Conservation (phyloP, 1,140 invertebrate genomes). For the Drosophila orosa region DNA sequence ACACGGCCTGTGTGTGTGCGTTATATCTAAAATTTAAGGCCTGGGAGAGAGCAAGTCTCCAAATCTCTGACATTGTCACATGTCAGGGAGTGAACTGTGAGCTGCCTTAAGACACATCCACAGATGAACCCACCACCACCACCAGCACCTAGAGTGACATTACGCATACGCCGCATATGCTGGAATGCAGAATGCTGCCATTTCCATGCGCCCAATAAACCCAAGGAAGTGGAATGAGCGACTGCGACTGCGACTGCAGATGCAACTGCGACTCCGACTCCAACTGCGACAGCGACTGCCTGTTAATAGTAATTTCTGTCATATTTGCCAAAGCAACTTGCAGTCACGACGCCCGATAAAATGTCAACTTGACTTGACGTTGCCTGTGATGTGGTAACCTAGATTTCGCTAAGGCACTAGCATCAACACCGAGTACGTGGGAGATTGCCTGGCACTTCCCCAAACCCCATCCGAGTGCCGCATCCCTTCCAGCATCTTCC, state of each 20-base stretch:
- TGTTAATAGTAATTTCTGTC: constrained; percentile 76
- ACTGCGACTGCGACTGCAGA: neutral
- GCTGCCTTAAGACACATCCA: constrained; percentile 41
- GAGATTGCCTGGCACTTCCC: constrained; percentile 18
- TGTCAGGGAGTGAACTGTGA: constrained; percentile 37
- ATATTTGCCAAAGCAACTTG: constrained; percentile 61
- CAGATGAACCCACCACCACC: constrained; percentile 21
- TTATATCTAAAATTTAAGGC: constrained; percentile 61
- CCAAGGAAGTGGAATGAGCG: constrained; percentile 44
- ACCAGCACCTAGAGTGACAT: constrained; percentile 33
- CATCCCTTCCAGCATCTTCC: neutral
- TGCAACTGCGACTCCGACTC: constrained; percentile 2
- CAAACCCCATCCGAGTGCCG: no score
- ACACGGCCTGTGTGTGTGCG: constrained; percentile 50
- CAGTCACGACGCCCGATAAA: constrained; percentile 60
- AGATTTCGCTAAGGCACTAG: constrained; percentile 40
- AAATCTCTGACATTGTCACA: constrained; percentile 72
- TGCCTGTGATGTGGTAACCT: constrained; percentile 58
- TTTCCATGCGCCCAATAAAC: constrained; percentile 69
- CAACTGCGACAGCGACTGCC: constrained; percentile 22
- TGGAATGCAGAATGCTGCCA: constrained; percentile 52
- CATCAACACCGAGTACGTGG: constrained; percentile 30
- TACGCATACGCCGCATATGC: constrained; percentile 72
- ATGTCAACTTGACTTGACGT: constrained; percentile 72
- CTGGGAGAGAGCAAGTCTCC: neutral